phyloP scores from a whole-genome alignment of 1,140 invertebrate species.

The Sipha flava region DNA sequence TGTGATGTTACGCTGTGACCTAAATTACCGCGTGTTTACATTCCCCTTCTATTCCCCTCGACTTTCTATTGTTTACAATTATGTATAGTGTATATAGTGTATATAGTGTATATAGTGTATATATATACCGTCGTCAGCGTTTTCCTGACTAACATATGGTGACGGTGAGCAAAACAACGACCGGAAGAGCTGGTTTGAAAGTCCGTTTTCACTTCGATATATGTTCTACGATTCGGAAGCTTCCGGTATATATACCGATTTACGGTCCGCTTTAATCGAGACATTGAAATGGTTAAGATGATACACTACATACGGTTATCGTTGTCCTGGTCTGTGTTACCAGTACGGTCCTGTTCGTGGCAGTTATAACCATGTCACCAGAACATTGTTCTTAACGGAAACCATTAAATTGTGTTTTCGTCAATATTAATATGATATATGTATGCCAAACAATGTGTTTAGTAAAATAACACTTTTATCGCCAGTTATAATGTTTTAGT shows the following conservation, averaged over 20 bases:
- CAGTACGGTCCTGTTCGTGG: no score
- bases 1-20: not conserved
- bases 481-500: not conserved
- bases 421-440: no score
- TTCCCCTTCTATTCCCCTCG: not conserved
- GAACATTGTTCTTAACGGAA: no score
- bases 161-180: not conserved
- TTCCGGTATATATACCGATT: not conserved
- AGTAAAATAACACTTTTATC: not conserved
- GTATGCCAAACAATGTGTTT: not conserved
- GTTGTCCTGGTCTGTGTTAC: no score
- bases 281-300: no score
- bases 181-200: conserved; percentile 16
- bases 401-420: no score
- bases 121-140: not conserved
- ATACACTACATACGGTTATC: no score
- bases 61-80: conserved; percentile 30
- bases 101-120: not conserved
- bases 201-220: not conserved
- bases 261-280: no score
- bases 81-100: not conserved
- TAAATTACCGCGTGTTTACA: not conserved
- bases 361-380: no score
- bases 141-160: not conserved
- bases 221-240: not conserved